Percentiles rank a stretch among this genome's conserved stretches.
These are phyloP conservation scores for Siphamia tubifer DNA, from an alignment of 2,113 vertebrate species.

Conservation along the genomic window DNA sequence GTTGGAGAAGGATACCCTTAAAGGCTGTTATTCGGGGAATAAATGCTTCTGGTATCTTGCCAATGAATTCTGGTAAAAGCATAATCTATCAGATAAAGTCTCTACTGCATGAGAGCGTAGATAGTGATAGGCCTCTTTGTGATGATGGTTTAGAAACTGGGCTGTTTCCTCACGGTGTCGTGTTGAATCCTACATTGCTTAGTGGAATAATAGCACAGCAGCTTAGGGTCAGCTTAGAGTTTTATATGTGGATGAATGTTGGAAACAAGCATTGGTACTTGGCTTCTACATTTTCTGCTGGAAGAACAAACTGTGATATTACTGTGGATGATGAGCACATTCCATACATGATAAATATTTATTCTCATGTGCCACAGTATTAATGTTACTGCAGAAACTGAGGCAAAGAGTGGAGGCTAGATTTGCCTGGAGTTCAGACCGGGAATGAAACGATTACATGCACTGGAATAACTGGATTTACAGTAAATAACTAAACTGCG, in stretches of 20 bases:
- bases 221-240: slow-evolving; percentile 14
- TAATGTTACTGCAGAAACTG: not conserved
- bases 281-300: not conserved
- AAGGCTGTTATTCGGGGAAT: slow-evolving; percentile 24
- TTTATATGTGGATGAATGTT: slow-evolving; percentile 21
- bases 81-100: slow-evolving; percentile 32
- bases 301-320: slow-evolving; percentile 8
- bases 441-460: not conserved
- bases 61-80: slow-evolving; percentile 40
- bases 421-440: not conserved
- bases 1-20: slow-evolving; percentile 1
- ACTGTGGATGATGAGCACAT: slow-evolving; percentile 2
- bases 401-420: not conserved
- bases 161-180: not conserved
- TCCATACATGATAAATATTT: slow-evolving; percentile 6
- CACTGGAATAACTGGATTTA: not conserved
- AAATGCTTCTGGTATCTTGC: slow-evolving; percentile 24
- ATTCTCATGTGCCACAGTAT: slow-evolving; percentile 1
- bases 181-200: not conserved
- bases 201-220: slow-evolving; percentile 6
- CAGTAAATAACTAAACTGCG: not conserved
- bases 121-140: not conserved
- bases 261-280: slow-evolving; percentile 1
- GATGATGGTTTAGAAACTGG: not conserved
- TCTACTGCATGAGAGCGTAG: not conserved